Evolutionary conservation across 2,888 invertebrate species (phyloP).

Genomic region (Acronicta psi): DNA sequence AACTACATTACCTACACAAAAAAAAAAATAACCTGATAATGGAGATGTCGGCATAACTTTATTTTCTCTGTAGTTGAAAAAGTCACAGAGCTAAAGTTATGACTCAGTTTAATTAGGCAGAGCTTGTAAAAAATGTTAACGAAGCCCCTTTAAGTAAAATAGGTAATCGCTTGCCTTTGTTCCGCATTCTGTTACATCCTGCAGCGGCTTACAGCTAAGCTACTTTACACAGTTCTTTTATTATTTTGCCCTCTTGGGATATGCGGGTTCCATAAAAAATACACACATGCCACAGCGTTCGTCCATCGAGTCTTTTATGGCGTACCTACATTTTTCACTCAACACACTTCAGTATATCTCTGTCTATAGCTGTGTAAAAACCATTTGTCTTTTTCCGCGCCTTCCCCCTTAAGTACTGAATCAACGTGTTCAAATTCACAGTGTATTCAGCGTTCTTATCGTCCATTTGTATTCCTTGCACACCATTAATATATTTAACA

Average conservation of each 20-base stretch:
- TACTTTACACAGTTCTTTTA: conserved; percentile 31
- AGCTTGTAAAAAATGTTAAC: conserved; percentile 30
- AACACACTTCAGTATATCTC: conserved; percentile 65
- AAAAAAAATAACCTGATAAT: too few relatives aligned
- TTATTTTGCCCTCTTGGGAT: conserved; percentile 40
- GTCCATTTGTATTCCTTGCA: conserved; percentile 70
- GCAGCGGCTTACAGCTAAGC: conserved; percentile 21
- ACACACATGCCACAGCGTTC: conserved; percentile 32
- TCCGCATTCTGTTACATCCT: conserved; percentile 24
- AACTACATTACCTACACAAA: too few relatives aligned
- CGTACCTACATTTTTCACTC: conserved; percentile 62
- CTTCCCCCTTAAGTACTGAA: conserved; percentile 63
- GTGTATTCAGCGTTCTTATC: conserved; percentile 65
- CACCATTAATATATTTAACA: conserved; percentile 64
- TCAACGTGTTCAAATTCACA: conserved; percentile 70
- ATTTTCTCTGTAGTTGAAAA: conserved; percentile 21
- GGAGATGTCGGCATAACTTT: conserved; percentile 7
- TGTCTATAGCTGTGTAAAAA: conserved; percentile 63
- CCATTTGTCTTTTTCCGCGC: conserved; percentile 70
- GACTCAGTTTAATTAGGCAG: conserved; percentile 36
- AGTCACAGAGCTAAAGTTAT: conserved; percentile 32
- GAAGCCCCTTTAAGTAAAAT: conserved; percentile 30
- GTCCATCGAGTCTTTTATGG: conserved; percentile 55
- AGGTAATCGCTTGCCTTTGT: conserved; percentile 36
- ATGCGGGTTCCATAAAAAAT: conserved; percentile 47